Percentiles rank a stretch among this genome's conserved stretches.
Evolutionary conservation across 2,797 vertebrate genomes (phyloP).

Genomic region (Alectoris magna): DNA sequence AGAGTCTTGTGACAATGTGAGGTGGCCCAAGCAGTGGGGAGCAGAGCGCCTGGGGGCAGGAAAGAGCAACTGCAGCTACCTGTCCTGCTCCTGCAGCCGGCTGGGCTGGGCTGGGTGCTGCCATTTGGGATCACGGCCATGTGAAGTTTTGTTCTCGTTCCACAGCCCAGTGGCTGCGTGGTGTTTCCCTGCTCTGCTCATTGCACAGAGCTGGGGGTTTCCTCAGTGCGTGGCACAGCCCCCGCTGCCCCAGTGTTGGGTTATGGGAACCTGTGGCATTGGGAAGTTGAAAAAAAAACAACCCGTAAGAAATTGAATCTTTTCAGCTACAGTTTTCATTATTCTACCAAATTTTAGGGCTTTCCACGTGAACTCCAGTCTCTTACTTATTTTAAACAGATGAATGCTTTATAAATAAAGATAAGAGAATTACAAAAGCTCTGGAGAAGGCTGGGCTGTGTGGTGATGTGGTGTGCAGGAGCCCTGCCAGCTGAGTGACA

Average conservation of each 20-base stretch:
- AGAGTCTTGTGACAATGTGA: not conserved
- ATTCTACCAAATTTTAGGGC: not conserved
- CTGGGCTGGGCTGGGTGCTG: too few species aligned
- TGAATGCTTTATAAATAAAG: conserved; percentile 9
- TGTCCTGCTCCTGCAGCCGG: too few species aligned
- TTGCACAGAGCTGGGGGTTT: too few species aligned
- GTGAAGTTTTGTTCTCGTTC: not conserved
- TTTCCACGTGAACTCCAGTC: not conserved
- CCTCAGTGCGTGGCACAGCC: not conserved
- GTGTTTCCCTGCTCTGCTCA: too few species aligned
- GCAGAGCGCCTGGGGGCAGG: rapidly evolving
- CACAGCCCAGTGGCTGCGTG: too few species aligned
- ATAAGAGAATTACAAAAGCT: not conserved
- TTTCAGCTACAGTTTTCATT: not conserved
- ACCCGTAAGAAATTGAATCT: not conserved
- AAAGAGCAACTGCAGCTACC: rapidly evolving
- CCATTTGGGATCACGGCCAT: not conserved
- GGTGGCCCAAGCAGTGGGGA: not conserved
- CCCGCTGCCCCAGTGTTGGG: not conserved
- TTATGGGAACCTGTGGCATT: not conserved
- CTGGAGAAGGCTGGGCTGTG: not conserved
- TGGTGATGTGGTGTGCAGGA: conserved; percentile 5
- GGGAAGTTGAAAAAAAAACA: not conserved
- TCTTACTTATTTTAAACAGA: not conserved
- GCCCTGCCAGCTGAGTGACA: not conserved